A percentile compares a stretch with the other conserved stretches of the same genome.
These are phyloP conservation scores for Xestia c-nigrum DNA, from an alignment of 2,888 invertebrate genomes.

Conservation along the genomic window DNA sequence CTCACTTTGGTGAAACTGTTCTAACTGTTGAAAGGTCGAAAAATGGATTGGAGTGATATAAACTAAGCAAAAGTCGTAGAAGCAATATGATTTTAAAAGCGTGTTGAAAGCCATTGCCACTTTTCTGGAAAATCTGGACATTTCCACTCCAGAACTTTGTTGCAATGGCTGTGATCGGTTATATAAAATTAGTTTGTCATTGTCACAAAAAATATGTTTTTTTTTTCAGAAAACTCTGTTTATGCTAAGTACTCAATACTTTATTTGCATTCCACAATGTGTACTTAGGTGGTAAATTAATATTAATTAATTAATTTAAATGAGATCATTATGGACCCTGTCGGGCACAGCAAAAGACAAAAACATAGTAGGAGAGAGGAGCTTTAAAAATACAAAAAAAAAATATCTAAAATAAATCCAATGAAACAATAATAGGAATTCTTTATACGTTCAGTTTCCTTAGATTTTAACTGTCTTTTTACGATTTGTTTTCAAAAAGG, in stretches of 20 bases:
- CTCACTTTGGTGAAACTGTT: slow-evolving; percentile 10
- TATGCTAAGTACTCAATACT: background rate
- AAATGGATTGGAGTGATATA: background rate
- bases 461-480: background rate
- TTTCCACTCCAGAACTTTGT: background rate
- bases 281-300: no score
- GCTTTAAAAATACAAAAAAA: no score
- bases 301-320: no score
- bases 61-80: background rate
- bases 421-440: no score
- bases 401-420: no score
- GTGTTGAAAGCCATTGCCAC: background rate
- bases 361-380: no score
- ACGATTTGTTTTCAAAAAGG: background rate
- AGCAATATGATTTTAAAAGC: background rate
- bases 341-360: no score
- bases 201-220: background rate
- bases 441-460: background rate
- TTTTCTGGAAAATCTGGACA: background rate
- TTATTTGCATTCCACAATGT: no score
- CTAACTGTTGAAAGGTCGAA: background rate
- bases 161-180: background rate
- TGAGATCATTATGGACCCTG: no score
- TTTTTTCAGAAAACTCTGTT: background rate
- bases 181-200: background rate